Evolutionary conservation across 2,797 vertebrate species (phyloP).

Genomic region (Leptoclinus maculatus): DNA sequence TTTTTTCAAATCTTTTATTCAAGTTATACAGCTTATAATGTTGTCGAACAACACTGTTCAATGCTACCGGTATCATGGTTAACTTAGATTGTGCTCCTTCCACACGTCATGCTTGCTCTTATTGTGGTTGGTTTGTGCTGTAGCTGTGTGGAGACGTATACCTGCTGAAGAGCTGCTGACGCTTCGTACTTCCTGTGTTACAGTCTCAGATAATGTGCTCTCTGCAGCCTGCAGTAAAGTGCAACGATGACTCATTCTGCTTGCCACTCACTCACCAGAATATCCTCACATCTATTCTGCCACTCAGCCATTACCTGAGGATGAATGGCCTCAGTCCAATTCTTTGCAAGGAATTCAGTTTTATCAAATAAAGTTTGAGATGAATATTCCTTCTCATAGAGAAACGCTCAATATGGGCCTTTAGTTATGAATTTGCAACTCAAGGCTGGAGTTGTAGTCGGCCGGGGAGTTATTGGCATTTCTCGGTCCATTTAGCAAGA

Average conservation of each 20-base stretch:
- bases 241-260: slow-evolving; percentile 62
- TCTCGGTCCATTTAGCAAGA: slow-evolving; percentile 45
- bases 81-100: neutral
- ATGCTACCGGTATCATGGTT: neutral
- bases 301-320: slow-evolving; percentile 58
- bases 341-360: slow-evolving; percentile 45
- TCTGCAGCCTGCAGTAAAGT: slow-evolving; percentile 33
- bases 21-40: neutral
- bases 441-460: slow-evolving; percentile 6
- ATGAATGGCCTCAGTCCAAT: slow-evolving; percentile 48
- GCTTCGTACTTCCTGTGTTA: slow-evolving; percentile 34
- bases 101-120: neutral
- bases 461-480: slow-evolving; percentile 29
- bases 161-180: slow-evolving; percentile 28
- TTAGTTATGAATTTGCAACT: slow-evolving; percentile 28
- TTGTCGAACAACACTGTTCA: neutral
- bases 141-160: neutral
- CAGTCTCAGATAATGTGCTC: slow-evolving; percentile 52
- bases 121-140: neutral
- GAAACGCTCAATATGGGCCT: slow-evolving; percentile 1
- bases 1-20: neutral
- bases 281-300: slow-evolving; percentile 60
- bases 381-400: slow-evolving; percentile 37
- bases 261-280: slow-evolving; percentile 56
- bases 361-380: slow-evolving; percentile 40